Conservation (phyloP, 2,797 vertebrate species). For the Mus minutoides region DNA sequence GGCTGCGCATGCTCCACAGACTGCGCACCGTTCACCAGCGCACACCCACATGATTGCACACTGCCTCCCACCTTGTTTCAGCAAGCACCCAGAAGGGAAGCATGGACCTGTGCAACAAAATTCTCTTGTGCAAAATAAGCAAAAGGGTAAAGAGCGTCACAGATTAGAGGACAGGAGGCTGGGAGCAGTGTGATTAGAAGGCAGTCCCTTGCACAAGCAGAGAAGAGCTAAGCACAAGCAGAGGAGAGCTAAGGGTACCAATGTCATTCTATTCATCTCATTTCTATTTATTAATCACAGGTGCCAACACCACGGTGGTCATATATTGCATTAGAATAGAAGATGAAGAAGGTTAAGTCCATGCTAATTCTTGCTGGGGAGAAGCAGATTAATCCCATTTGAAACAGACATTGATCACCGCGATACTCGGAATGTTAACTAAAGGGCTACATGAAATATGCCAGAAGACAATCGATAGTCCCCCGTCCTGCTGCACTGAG, state of each 20-base stretch:
- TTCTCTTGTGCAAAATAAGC: neutral
- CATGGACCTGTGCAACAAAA: neutral
- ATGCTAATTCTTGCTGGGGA: constrained; percentile 61
- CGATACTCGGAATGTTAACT: constrained; percentile 72
- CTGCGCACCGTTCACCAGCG: neutral
- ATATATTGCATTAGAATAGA: constrained; percentile 14
- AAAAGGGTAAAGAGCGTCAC: neutral
- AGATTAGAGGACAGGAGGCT: neutral
- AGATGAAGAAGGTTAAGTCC: constrained; percentile 39
- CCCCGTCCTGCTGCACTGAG: neutral
- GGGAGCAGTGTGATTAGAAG: neutral
- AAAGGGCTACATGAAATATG: constrained; percentile 63
- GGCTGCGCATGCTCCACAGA: neutral
- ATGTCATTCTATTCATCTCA: neutral
- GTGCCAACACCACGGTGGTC: neutral
- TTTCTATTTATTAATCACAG: neutral
- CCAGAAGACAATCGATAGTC: constrained; percentile 14
- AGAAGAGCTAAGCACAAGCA: neutral
- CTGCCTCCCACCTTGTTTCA: neutral
- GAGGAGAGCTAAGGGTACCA: neutral
- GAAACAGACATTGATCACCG: constrained; percentile 71
- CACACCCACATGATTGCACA: neutral
- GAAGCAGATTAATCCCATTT: constrained; percentile 69
- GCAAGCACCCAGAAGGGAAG: neutral
- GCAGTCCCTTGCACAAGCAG: neutral